Percentiles rank a stretch among this genome's conserved stretches.
These are phyloP conservation scores for Gymnosoma rotundatum DNA, from an alignment of 2,888 invertebrate species.

Conservation along the genomic window DNA sequence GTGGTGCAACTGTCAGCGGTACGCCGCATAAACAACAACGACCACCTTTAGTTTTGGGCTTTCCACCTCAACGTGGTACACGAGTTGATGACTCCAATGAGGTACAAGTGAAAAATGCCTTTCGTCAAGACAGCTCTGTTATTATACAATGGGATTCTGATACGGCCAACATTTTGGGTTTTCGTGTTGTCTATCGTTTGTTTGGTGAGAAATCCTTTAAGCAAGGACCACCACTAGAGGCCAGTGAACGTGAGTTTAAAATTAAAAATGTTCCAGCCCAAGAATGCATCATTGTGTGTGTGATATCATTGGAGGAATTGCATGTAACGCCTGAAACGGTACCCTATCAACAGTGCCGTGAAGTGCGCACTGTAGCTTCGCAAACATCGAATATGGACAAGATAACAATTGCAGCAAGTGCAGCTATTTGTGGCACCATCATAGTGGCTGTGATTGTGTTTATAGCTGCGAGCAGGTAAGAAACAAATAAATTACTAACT, in stretches of 20 bases:
- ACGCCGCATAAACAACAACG: constrained; percentile 83
- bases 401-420: constrained; percentile 96
- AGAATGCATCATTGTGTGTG: constrained; percentile 97
- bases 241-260: constrained; percentile 94
- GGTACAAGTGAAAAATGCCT: constrained; percentile 92
- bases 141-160: constrained; percentile 96
- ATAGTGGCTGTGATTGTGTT: constrained; percentile 95
- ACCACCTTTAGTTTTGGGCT: constrained; percentile 89
- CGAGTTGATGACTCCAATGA: constrained; percentile 88
- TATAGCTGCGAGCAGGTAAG: constrained; percentile 89
- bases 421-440: constrained; percentile 95
- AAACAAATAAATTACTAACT: constrained; percentile 6
- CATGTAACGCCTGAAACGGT: constrained; percentile 94
- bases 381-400: constrained; percentile 96
- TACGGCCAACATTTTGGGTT: constrained; percentile 93
- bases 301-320: constrained; percentile 93
- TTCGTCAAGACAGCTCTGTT: constrained; percentile 91
- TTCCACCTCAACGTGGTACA: constrained; percentile 86
- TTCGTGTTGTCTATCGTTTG: constrained; percentile 92
- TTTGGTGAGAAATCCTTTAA: constrained; percentile 96
- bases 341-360: constrained; percentile 93
- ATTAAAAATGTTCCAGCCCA: constrained; percentile 96
- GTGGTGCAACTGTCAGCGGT: constrained; percentile 77
- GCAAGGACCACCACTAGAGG: constrained; percentile 93
- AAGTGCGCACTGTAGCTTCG: constrained; percentile 92